Percentiles rank a stretch among this genome's conserved stretches.
These are phyloP conservation scores for Scaptomyza cyrtandrae DNA, from an alignment of 2,888 invertebrate genomes.

Conservation along the genomic window DNA sequence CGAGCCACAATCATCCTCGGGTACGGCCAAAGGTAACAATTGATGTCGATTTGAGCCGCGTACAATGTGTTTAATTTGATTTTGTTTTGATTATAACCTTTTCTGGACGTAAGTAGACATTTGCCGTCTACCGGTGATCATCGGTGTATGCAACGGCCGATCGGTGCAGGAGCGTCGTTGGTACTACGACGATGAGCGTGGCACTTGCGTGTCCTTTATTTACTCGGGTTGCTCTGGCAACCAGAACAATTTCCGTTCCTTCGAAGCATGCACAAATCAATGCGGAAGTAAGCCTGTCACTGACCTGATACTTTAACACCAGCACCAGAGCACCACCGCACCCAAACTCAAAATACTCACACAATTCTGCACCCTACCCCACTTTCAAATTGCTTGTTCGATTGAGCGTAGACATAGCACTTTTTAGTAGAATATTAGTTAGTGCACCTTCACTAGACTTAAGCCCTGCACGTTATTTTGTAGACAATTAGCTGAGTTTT, in stretches of 20 bases:
- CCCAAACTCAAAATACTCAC: conserved; percentile 25
- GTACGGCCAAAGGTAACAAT: conserved; percentile 80
- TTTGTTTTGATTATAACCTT: conserved; percentile 42
- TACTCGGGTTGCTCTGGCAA: conserved; percentile 95
- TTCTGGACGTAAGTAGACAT: conserved; percentile 85
- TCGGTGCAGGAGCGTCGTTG: conserved; percentile 87
- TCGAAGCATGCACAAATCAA: conserved; percentile 88
- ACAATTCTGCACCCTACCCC: conserved; percentile 42
- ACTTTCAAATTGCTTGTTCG: conserved; percentile 51
- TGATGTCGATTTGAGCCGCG: conserved; percentile 4
- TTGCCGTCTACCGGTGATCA: conserved; percentile 88
- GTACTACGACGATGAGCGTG: conserved; percentile 89
- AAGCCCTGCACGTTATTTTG: conserved; percentile 60
- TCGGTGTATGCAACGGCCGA: conserved; percentile 86
- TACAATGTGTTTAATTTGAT: conserved; percentile 22
- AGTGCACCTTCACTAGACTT: conserved; percentile 67
- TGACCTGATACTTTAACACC: conserved; percentile 18
- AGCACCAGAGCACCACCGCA: conserved; percentile 37
- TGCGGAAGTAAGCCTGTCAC: conserved; percentile 85
- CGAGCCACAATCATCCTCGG: conserved; percentile 84
- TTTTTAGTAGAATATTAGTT: conserved; percentile 40
- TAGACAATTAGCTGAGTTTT: neutral
- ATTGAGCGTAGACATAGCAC: conserved; percentile 45
- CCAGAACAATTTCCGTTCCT: conserved; percentile 92
- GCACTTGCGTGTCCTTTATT: conserved; percentile 91